Evolutionary conservation across 2,888 invertebrate species (phyloP).

Genomic region (Chaetogeoica ovagalla): DNA sequence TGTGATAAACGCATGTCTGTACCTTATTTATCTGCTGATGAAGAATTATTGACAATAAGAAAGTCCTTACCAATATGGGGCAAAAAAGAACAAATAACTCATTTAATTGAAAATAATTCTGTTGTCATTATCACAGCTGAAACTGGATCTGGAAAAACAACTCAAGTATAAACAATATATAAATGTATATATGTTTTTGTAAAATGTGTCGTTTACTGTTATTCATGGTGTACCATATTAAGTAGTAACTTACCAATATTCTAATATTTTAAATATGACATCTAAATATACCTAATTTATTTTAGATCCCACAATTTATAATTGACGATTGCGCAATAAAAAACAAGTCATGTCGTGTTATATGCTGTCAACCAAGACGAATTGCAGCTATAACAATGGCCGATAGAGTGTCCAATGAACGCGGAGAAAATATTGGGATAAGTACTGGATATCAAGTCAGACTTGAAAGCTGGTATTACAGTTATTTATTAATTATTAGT

Average conservation of each 20-base stretch:
- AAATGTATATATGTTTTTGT: neutral
- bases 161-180: slow-evolving; percentile 62
- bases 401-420: slow-evolving; percentile 74
- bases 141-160: slow-evolving; percentile 78
- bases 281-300: neutral
- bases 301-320: slow-evolving; percentile 83
- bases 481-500: neutral
- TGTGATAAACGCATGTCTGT: slow-evolving; percentile 43
- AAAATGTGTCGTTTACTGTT: too few species aligned
- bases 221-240: too few species aligned
- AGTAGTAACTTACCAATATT: too few species aligned
- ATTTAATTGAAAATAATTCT: slow-evolving; percentile 61
- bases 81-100: slow-evolving; percentile 38
- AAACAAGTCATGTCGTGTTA: slow-evolving; percentile 73
- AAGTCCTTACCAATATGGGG: slow-evolving; percentile 43
- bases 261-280: too few species aligned
- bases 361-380: slow-evolving; percentile 91
- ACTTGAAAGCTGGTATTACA: slow-evolving; percentile 70
- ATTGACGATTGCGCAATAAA: slow-evolving; percentile 71
- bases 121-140: slow-evolving; percentile 70
- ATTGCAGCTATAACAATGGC: slow-evolving; percentile 89
- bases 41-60: slow-evolving; percentile 37
- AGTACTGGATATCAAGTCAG: slow-evolving; percentile 69
- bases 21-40: slow-evolving; percentile 38
- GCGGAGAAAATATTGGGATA: slow-evolving; percentile 65